phyloP scores from a whole-genome alignment of 2,797 vertebrate genomes.

The Rhinophrynus dorsalis region DNA sequence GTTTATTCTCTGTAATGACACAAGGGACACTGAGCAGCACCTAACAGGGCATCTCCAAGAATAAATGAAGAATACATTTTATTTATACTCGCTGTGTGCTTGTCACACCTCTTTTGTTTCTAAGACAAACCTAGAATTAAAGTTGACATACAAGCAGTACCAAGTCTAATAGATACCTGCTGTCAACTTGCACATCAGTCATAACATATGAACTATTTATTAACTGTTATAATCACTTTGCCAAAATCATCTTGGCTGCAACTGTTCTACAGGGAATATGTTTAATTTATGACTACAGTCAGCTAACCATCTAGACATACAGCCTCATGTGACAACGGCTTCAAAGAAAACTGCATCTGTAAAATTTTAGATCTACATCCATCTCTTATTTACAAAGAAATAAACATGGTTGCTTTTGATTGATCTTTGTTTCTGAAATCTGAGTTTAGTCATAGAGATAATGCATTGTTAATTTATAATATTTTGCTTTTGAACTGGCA shows the following conservation, averaged over 20 bases:
- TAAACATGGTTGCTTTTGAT: slow-evolving; percentile 14
- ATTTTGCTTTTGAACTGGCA: slow-evolving; percentile 3
- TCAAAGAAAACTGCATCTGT: slow-evolving; percentile 21
- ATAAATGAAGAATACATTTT: no score
- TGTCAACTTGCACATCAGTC: no score
- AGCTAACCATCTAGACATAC: background rate
- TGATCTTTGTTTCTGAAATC: background rate
- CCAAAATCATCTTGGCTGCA: background rate
- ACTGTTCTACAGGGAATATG: background rate
- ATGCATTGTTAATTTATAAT: background rate
- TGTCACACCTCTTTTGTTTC: no score
- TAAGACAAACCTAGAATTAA: no score
- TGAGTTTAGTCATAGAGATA: background rate
- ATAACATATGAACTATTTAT: no score
- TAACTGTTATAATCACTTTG: no score
- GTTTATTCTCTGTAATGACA: no score
- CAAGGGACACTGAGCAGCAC: no score
- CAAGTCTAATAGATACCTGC: no score
- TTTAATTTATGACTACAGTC: background rate
- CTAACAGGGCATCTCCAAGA: no score
- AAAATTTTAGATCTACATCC: background rate
- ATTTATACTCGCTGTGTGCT: no score
- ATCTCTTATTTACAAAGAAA: slow-evolving; percentile 15
- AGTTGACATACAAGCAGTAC: no score
- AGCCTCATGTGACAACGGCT: background rate